Evolutionary conservation across 1,140 invertebrate genomes (phyloP).

Genomic region (Propsilocerus akamusi): DNA sequence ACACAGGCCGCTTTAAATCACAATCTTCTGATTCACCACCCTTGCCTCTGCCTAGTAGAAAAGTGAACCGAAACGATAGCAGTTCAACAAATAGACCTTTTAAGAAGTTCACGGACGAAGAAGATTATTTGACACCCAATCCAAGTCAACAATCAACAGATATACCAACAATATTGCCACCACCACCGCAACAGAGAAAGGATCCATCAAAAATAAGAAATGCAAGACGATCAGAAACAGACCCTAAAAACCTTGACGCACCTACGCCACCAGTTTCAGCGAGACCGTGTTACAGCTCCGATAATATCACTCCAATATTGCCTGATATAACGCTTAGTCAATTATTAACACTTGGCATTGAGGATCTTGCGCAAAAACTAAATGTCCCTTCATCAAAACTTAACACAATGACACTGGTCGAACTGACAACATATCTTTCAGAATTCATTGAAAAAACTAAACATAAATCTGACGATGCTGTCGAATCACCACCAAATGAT

Average conservation of each 20-base stretch:
- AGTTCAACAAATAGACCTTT: constrained; percentile 25
- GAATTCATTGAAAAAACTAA: constrained; percentile 33
- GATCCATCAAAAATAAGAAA: constrained; percentile 13
- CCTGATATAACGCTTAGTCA: constrained; percentile 63
- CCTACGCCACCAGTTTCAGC: constrained; percentile 13
- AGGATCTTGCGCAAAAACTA: constrained; percentile 53
- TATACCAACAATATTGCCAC: constrained; percentile 16
- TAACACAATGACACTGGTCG: constrained; percentile 67
- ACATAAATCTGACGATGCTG: constrained; percentile 6
- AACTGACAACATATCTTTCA: constrained; percentile 58
- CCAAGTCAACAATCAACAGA: constrained; percentile 14
- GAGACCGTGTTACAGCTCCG: constrained; percentile 11
- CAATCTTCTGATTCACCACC: constrained; percentile 27
- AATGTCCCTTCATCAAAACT: constrained; percentile 54
- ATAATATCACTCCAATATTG: constrained; percentile 22
- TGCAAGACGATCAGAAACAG: constrained; percentile 15
- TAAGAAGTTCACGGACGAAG: constrained; percentile 29
- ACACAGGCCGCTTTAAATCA: constrained; percentile 16
- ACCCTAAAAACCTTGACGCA: constrained; percentile 14
- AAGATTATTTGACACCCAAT: constrained; percentile 42
- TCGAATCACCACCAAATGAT: neutral
- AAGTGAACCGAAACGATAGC: constrained; percentile 30
- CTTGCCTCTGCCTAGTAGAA: constrained; percentile 39
- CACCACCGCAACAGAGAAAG: constrained; percentile 16
- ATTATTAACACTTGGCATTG: constrained; percentile 57